Percentiles rank a stretch among this genome's conserved stretches.
These are phyloP conservation scores for Arbacia lixula DNA, from an alignment of 53 echinoderm and acorn worm genomes.

Conservation along the genomic window DNA sequence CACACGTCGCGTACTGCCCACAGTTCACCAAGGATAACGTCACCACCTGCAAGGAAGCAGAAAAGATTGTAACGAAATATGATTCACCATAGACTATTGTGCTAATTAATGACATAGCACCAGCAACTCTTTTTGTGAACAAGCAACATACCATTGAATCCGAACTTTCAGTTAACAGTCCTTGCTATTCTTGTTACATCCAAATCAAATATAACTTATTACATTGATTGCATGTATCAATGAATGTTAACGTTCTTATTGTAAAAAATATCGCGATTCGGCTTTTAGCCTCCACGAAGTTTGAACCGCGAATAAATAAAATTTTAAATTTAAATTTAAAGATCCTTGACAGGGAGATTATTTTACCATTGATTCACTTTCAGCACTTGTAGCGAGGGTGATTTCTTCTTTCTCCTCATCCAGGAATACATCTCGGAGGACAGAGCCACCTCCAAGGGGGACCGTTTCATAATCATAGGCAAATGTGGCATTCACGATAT, in stretches of 20 bases:
- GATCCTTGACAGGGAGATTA: neutral
- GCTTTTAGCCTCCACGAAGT: no score
- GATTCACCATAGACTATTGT: no score
- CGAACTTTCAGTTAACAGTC: no score
- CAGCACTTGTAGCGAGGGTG: constrained; percentile 6
- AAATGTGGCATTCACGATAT: constrained; percentile 1
- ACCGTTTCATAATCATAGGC: constrained; percentile 30
- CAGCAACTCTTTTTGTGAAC: no score
- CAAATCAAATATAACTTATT: neutral
- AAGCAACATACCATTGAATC: no score
- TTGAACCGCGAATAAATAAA: no score
- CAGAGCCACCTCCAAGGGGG: constrained; percentile 35
- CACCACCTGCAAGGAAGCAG: constrained; percentile 47
- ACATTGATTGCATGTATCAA: neutral
- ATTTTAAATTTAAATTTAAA: no score
- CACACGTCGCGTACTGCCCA: constrained; percentile 73
- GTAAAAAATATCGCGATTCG: no score
- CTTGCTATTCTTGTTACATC: no score
- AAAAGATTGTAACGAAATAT: no score
- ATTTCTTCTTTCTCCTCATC: constrained; percentile 17
- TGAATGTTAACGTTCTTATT: no score
- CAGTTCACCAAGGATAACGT: constrained; percentile 77
- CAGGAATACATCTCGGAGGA: constrained; percentile 7
- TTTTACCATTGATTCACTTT: neutral
- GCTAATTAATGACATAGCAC: no score